Conservation (phyloP, 2,113 vertebrate genomes). For the Cyanistes caeruleus region DNA sequence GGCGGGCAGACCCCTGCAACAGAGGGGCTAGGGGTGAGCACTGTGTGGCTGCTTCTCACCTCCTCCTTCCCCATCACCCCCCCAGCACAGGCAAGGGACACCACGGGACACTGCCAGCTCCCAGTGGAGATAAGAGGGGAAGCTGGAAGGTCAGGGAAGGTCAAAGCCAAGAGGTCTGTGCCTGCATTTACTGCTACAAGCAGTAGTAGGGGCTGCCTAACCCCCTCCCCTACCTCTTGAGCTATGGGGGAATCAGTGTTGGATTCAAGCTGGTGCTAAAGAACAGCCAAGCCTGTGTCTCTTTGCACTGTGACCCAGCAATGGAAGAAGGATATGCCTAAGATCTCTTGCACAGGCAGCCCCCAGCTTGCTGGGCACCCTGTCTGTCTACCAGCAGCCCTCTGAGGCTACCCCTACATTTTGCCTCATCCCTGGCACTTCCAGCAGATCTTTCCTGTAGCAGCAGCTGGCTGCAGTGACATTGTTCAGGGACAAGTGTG, state of each 20-base stretch:
- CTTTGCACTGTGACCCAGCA: neutral
- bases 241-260: neutral
- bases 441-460: neutral
- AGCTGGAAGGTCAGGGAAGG: neutral
- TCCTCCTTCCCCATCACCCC: neutral
- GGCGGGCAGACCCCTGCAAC: slow-evolving; percentile 66
- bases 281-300: neutral
- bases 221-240: neutral
- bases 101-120: neutral
- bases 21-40: neutral
- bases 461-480: neutral
- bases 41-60: rapidly evolving
- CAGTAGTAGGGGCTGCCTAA: neutral
- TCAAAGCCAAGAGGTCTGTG: neutral
- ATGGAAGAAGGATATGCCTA: neutral
- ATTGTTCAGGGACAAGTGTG: neutral
- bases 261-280: neutral
- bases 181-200: neutral
- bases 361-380: neutral
- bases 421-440: neutral
- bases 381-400: neutral
- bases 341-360: neutral
- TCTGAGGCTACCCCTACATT: rapidly evolving
- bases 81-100: neutral
- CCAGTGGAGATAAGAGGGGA: neutral